Evolutionary conservation across 2,113 vertebrate species (phyloP), one percentile per base, ranked within the genome.

Genomic region (Tamias sibiricus): DNA sequence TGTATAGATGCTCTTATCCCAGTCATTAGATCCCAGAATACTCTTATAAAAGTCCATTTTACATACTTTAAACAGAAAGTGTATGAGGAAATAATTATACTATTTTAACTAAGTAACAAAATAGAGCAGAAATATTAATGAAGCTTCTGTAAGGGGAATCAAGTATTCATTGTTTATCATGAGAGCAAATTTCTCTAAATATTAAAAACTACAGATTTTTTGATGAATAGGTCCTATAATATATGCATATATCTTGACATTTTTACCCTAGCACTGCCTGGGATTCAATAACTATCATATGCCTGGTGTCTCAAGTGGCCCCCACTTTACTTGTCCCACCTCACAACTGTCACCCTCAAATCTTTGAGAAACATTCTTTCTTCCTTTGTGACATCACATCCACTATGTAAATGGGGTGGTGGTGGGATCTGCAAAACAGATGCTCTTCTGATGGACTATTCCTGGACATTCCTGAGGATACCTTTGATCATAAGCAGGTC

Each of bases 361-460:
- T 17, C 49, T 79, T 83, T 77, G 47, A 37, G 57, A 90, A 85
- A 91, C 77, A 95, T 95, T 97, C 94, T 95, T 64, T 71, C 28
- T 30, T 94, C 89, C 85, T 96, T 95, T 97, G 85, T 97, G 97
- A 97, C 83, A 92, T 97, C 96, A 97, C 35, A 12, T 69, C 40
- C 69, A 91, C 44, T 89, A 86, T 90, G 75, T 62, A 69, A 57
- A 91, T 82, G n/a, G 20, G 30, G 5, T 54, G 7, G 10, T 62
- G 2, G 35, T 17, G 20, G 4, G 4, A 49, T 30, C 86, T 95
- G n/a, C 86, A 69, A 93, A 87, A 83, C 12, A 82, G n/a, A 64
- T 32, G 11, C 59, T 93, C 62, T 90, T 13, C 75, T 95, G 85
- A 71, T 77, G 81, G 82, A 16, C 16, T 40, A 24, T n/a, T 87